Percentiles rank a stretch among this genome's conserved stretches.
Evolutionary conservation across 2,888 invertebrate genomes (phyloP).

Genomic region (Boloria selene): DNA sequence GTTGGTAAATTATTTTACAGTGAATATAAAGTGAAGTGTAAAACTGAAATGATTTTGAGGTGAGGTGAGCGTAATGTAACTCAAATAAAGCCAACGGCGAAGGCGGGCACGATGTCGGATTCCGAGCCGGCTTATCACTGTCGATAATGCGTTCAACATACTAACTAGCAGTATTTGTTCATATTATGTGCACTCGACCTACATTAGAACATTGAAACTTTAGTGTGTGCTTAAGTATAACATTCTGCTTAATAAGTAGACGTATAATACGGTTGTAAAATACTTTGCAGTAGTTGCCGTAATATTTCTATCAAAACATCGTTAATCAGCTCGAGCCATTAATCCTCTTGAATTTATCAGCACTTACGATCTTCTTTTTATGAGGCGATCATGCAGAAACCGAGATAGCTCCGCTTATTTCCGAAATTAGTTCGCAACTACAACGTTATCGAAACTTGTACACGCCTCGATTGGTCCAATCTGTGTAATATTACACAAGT

Average conservation of each 20-base stretch:
- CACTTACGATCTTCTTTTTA: constrained; percentile 69
- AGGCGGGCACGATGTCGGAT: constrained; percentile 48
- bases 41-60: constrained; percentile 55
- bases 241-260: constrained; percentile 7
- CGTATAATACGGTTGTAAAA: constrained; percentile 25
- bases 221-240: not conserved
- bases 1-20: constrained; percentile 21
- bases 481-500: constrained; percentile 81
- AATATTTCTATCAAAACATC: constrained; percentile 51
- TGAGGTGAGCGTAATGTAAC: constrained; percentile 49
- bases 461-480: constrained; percentile 78
- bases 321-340: constrained; percentile 48
- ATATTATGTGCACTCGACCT: constrained; percentile 23
- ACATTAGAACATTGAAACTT: constrained; percentile 26
- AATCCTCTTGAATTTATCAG: constrained; percentile 22
- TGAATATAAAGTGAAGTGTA: constrained; percentile 48
- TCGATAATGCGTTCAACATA: constrained; percentile 62
- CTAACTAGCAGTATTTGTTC: constrained; percentile 27
- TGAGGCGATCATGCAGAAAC: constrained; percentile 69
- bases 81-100: constrained; percentile 59
- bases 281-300: constrained; percentile 35
- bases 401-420: constrained; percentile 74
- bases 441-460: constrained; percentile 79
- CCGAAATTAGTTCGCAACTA: constrained; percentile 80
- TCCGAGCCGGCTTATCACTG: constrained; percentile 66